Evolutionary conservation across 2,888 invertebrate species (phyloP), one percentile per base, ranked within the genome.

Genomic region (Geophilus truncorum): DNA sequence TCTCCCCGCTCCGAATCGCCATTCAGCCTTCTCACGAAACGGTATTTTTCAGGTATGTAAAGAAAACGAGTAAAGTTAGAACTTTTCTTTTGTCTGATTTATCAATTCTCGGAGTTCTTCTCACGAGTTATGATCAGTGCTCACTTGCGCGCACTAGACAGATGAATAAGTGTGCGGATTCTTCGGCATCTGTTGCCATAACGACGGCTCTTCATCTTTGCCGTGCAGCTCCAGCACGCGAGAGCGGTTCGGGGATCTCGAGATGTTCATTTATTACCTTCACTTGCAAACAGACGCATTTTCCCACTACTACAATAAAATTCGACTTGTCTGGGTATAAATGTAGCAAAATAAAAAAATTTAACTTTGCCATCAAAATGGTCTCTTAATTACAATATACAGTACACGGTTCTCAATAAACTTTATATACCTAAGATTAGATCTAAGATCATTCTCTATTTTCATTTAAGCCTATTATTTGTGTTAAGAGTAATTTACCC

Each of bases 71-170:
- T 1, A 9, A 21, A 57, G 57, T 57, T 57, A n/a, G 57, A 57
- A 57, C 57, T 18, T 57, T 57, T n/a, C n/a, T 23, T 62, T 62
- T 62, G 62, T 62, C 62, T 62, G 62, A 62, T 62, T 62, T 62
- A 62, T 62, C 62, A 62, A 62, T 62, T 62, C 57, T 15, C 23
- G 9, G 62, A 62, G 62, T 62, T 45, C 62, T 62, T 62, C 62
- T 62, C 62, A 62, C 62, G 62, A 62, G 62, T 62, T 62, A 62
- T 62, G 62, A 62, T 62, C 62, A 62, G 62, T 62, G 62, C 62
- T 62, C 62, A 62, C 25, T 62, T 62, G 62, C 62, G 62, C 62
- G 62, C 62, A 62, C 62, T 25, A 62, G 62, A 62, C 62, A 62
- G 25, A 62, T 62, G 62, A 62, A 62, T 62, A 62, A 62, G 62